These are phyloP conservation scores for Sesamia inferens DNA, from an alignment of 2,888 invertebrate species.

Conservation along the genomic window DNA sequence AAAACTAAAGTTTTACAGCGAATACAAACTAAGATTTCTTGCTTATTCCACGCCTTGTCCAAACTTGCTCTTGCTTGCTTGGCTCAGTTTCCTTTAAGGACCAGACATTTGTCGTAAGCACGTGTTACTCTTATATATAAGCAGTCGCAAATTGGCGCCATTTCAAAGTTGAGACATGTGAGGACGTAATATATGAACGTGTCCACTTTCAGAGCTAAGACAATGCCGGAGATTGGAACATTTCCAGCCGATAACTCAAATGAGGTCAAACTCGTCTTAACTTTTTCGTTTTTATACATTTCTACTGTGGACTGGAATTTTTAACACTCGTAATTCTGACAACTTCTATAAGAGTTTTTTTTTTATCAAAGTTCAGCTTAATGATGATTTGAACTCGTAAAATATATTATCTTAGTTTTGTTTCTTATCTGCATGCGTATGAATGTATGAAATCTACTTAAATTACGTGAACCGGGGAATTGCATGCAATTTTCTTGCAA, in stretches of 20 bases:
- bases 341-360: not conserved
- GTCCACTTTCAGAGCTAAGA: constrained; percentile 75
- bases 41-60: constrained; percentile 45
- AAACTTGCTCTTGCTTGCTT: constrained; percentile 54
- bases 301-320: constrained; percentile 33
- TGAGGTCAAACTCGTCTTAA: constrained; percentile 79
- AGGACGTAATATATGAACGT: constrained; percentile 67
- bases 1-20: constrained; percentile 46
- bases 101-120: constrained; percentile 40
- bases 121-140: constrained; percentile 50
- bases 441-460: constrained; percentile 21
- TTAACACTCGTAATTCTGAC: constrained; percentile 16
- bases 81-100: constrained; percentile 42
- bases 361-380: not conserved
- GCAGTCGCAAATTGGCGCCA: constrained; percentile 64
- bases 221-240: constrained; percentile 81
- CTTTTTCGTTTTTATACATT: constrained; percentile 68
- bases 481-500: constrained; percentile 35
- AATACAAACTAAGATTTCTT: constrained; percentile 44
- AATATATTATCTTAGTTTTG: constrained; percentile 17
- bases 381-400: not conserved
- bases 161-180: constrained; percentile 68
- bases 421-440: constrained; percentile 16
- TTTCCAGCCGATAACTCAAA: constrained; percentile 83
- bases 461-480: constrained; percentile 9